Conservation (phyloP, 2,888 invertebrate genomes). For the Dromius quadrimaculatus region DNA sequence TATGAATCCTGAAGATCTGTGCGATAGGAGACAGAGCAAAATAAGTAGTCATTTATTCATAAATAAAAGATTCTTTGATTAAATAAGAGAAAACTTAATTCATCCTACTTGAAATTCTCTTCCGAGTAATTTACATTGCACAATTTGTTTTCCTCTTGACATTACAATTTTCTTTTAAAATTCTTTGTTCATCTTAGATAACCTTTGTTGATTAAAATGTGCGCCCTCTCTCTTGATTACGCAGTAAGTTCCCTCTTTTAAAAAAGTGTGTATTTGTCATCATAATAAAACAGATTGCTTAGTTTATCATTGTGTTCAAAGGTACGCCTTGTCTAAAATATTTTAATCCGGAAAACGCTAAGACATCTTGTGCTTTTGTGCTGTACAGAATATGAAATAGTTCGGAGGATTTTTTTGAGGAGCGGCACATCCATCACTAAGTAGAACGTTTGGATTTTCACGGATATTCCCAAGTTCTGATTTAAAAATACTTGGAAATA, state of each 20-base stretch:
- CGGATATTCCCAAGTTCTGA: too few species aligned
- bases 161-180: constrained; percentile 51
- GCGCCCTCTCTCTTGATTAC: constrained; percentile 44
- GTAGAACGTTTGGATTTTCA: too few species aligned
- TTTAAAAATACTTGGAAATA: too few species aligned
- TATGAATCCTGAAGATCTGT: too few species aligned
- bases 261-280: constrained; percentile 49
- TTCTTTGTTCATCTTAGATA: constrained; percentile 40
- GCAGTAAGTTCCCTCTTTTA: constrained; percentile 9
- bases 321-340: constrained; percentile 41
- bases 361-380: constrained; percentile 47
- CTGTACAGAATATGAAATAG: constrained; percentile 37
- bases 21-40: neutral
- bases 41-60: constrained; percentile 33
- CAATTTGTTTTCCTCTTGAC: constrained; percentile 50
- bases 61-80: constrained; percentile 42
- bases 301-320: constrained; percentile 48
- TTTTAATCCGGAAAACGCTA: constrained; percentile 51
- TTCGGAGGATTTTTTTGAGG: neutral
- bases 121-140: constrained; percentile 46
- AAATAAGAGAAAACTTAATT: constrained; percentile 50
- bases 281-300: constrained; percentile 51
- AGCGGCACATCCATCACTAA: constrained; percentile 6
- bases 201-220: constrained; percentile 49
- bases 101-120: constrained; percentile 39